Conservation (phyloP, 2,113 vertebrate species). For the Colistium nudipinnis region DNA sequence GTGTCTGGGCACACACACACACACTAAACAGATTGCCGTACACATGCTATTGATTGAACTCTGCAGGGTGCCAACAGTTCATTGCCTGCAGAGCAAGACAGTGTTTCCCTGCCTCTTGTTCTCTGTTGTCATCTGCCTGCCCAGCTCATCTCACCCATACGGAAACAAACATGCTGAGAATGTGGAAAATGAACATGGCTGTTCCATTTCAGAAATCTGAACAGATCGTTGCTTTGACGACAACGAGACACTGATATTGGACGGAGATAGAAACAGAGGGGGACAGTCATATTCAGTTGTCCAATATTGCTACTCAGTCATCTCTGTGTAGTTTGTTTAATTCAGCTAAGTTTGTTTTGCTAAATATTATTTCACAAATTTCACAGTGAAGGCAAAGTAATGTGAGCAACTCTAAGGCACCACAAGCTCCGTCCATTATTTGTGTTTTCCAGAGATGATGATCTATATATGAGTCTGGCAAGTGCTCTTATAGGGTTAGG, state of each 20-base stretch:
- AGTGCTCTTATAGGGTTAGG: background rate
- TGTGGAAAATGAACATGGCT: constrained; percentile 21
- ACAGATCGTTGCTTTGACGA: constrained; percentile 28
- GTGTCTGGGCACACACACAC: constrained; percentile 40
- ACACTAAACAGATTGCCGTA: constrained; percentile 53
- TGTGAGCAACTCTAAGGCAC: background rate
- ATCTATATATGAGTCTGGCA: background rate
- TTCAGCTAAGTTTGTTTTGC: background rate
- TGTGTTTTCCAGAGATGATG: background rate
- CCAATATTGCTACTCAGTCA: background rate
- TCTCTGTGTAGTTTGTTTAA: background rate
- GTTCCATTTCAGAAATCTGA: constrained; percentile 12
- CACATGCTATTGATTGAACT: constrained; percentile 64
- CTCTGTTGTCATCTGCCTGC: constrained; percentile 26
- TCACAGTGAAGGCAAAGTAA: background rate
- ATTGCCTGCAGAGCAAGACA: constrained; percentile 42
- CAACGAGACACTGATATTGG: background rate
- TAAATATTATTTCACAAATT: background rate
- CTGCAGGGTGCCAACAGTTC: constrained; percentile 51
- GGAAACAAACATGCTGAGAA: constrained; percentile 38
- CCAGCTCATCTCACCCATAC: constrained; percentile 21
- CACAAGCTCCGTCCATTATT: background rate
- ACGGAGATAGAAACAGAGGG: constrained; percentile 1
- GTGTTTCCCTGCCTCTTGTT: constrained; percentile 35
- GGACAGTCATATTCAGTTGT: background rate